Base-by-base conservation (phyloP, 2,888 invertebrate genomes). In the Macrophya annulata region DNA sequence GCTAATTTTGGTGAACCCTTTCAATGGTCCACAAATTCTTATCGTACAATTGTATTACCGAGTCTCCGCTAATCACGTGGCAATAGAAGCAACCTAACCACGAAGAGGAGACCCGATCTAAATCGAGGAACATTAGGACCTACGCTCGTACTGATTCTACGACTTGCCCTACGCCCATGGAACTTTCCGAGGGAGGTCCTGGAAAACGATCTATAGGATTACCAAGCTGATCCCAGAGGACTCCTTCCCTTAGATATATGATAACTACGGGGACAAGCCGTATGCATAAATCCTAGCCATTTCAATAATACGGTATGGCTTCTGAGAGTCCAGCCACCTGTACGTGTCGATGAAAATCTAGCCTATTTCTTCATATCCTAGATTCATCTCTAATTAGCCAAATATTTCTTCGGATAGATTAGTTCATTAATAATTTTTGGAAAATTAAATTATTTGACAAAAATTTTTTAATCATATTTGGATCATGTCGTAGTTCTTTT, bases 181-280 rank as follows among this genome's bases (percentile, higher is more conserved):
- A 68, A 83, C 15, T 71, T 71, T 68, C 68, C 68, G 8, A 31
- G 83, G 31, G 71, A 51, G 65, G 48, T 68, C 83, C 48, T 59
- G 83, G 37, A 83, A 83, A 71, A 48, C 83, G 83, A 83, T 83
- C 83, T 65, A 83, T 83, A 68, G 48, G 83, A 83, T 83, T 83
- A 83, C 83, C 83, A n/a, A 62, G 31, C 83, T 48, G 83, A 83
- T 83, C 83, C 68, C 83, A 31, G 31, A 37, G 83, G 65, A 71
- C 71, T 83, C 48, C 68, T 40, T 83, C 48, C 71, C 83, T 43
- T 31, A 83, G 48, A 83, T 83, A 71, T 83, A 83, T 83, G 83
- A 83, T 83, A 83, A 68, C 83, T 83, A 83, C 83, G 71, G 83
- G 83, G 83, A 71, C 83, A 83, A 31, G 83, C 45, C 43, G 68